Conservation (phyloP, 2,888 invertebrate genomes). For the Crematogaster levior region DNA sequence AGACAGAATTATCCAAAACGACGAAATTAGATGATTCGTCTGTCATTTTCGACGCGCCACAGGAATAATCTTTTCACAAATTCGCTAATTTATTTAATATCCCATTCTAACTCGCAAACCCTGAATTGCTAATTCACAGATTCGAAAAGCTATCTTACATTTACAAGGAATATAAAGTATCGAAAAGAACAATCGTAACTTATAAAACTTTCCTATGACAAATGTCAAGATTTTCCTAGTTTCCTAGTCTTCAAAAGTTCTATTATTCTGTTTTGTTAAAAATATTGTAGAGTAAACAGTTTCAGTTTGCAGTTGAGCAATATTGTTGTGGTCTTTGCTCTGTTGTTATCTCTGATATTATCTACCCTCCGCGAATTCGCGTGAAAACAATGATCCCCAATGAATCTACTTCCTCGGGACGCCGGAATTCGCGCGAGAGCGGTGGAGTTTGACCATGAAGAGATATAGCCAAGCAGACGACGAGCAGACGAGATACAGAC, state of each 20-base stretch:
- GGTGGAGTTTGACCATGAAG: background rate
- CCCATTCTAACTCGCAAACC: background rate
- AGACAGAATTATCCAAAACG: background rate
- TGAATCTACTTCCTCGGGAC: constrained; percentile 5
- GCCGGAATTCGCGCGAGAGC: background rate
- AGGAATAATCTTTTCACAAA: constrained; percentile 27
- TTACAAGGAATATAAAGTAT: background rate
- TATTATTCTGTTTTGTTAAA: background rate
- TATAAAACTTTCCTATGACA: background rate
- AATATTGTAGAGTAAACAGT: background rate
- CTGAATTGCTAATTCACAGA: background rate
- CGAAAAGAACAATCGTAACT: background rate
- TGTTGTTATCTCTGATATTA: background rate
- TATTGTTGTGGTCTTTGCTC: background rate
- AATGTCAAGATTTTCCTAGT: background rate
- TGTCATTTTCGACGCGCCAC: constrained; percentile 32
- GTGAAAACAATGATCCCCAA: constrained; percentile 4
- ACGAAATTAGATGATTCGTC: constrained; percentile 28
- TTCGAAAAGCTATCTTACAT: background rate
- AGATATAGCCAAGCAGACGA: background rate
- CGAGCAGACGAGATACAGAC: constrained; percentile 21
- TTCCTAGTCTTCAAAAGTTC: background rate
- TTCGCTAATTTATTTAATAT: constrained; percentile 13
- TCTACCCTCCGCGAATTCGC: background rate
- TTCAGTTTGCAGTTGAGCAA: background rate